Percentiles rank a stretch among this genome's conserved stretches.
phyloP scores from a whole-genome alignment of 2,797 vertebrate genomes.

The Bufotes viridis region DNA sequence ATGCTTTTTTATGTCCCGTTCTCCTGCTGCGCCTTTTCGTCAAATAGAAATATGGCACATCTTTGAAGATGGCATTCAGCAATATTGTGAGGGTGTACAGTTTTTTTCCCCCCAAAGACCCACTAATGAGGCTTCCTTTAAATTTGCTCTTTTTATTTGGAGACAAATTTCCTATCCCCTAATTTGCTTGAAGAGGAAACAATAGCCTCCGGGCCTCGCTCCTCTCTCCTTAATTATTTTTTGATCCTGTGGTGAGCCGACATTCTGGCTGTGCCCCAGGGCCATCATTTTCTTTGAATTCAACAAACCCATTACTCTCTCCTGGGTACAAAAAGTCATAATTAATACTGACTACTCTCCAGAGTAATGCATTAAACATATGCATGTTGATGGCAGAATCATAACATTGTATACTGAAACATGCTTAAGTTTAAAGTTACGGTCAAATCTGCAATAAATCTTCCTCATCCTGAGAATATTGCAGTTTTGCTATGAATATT shows the following conservation, averaged over 20 bases:
- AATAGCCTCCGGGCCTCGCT: conserved; percentile 41
- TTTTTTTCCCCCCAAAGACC: conserved; percentile 12
- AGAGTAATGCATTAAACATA: conserved; percentile 53
- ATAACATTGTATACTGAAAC: conserved; percentile 4
- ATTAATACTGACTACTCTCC: conserved; percentile 49
- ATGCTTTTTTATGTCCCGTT: conserved; percentile 24
- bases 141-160: conserved; percentile 33
- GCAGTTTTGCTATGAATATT: not conserved
- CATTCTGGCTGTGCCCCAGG: conserved; percentile 42
- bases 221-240: conserved; percentile 56
- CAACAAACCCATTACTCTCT: conserved; percentile 39
- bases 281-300: conserved; percentile 53
- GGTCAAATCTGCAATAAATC: not conserved
- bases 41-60: conserved; percentile 28
- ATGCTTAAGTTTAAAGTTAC: not conserved
- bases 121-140: conserved; percentile 53
- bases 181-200: conserved; percentile 48
- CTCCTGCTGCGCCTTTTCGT: conserved; percentile 31
- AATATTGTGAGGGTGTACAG: not conserved
- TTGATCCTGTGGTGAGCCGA: conserved; percentile 58
- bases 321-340: conserved; percentile 29
- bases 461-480: not conserved
- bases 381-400: conserved; percentile 10
- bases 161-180: conserved; percentile 31
- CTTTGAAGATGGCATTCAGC: conserved; percentile 49